Conservation (phyloP, 2,113 vertebrate genomes). For the Lucifuga dentata region DNA sequence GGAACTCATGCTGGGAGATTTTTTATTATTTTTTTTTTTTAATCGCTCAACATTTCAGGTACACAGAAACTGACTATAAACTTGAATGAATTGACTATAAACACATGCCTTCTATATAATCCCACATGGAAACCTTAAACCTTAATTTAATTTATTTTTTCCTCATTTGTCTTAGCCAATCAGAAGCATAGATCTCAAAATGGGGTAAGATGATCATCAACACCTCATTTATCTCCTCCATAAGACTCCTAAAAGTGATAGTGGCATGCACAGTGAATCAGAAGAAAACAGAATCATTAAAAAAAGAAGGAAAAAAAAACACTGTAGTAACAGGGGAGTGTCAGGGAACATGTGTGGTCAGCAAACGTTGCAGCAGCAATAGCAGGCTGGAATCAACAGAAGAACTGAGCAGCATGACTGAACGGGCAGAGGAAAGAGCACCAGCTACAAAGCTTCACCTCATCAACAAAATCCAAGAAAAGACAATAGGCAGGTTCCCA, state of each 20-base stretch:
- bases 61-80: constrained; percentile 5
- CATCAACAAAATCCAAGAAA: too few relatives aligned
- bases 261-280: neutral
- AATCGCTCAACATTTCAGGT: constrained; percentile 45
- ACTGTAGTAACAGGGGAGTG: neutral
- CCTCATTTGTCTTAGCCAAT: constrained; percentile 31
- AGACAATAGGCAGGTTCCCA: too few relatives aligned
- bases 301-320: too few relatives aligned
- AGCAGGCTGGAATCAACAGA: too few relatives aligned
- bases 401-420: too few relatives aligned
- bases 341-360: neutral
- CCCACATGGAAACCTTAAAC: neutral
- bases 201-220: constrained; percentile 4
- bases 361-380: too few relatives aligned
- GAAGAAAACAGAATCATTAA: neutral
- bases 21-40: constrained; percentile 48
- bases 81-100: neutral
- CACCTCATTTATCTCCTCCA: constrained; percentile 35
- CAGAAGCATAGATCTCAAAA: constrained; percentile 36
- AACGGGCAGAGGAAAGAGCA: too few relatives aligned
- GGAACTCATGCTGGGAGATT: constrained; percentile 35
- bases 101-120: constrained; percentile 11
- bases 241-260: neutral
- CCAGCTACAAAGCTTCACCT: too few relatives aligned
- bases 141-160: neutral